These are phyloP conservation scores for Melinaea menophilus DNA, from an alignment of 2,888 invertebrate species.

Conservation along the genomic window DNA sequence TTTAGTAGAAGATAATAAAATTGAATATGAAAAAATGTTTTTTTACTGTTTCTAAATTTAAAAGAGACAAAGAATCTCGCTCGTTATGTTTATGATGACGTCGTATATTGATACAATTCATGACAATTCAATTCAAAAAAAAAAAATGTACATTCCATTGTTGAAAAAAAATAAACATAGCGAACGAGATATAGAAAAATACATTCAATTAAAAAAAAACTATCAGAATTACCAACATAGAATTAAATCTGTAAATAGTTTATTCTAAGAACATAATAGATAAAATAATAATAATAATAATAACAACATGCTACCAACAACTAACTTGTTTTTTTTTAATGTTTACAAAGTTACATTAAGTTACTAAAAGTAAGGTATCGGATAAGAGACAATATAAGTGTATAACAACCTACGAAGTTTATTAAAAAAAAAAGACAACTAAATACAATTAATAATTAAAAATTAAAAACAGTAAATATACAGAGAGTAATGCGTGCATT, in stretches of 20 bases:
- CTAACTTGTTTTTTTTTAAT: neutral
- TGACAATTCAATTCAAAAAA: no score
- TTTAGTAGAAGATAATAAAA: neutral
- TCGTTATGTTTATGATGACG: no score
- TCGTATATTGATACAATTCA: no score
- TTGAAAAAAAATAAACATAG: no score
- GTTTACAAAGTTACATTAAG: neutral
- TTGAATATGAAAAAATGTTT: neutral
- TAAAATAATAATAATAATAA: neutral
- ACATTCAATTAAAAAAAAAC: no score
- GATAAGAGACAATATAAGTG: neutral
- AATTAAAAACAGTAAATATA: slow-evolving; percentile 8
- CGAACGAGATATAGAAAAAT: no score
- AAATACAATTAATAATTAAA: neutral
- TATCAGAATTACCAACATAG: no score
- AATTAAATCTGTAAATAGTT: neutral
- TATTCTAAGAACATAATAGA: neutral
- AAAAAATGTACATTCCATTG: no score
- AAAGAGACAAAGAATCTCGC: no score
- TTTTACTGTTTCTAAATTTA: no score
- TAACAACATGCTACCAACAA: slow-evolving; percentile 10
- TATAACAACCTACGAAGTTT: neutral
- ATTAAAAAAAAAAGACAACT: neutral
- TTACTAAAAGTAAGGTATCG: neutral
- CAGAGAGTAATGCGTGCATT: slow-evolving; percentile 28